Conservation (phyloP, 35 echinoderm and acorn worm species). For the Ophiothrix spiculata region DNA sequence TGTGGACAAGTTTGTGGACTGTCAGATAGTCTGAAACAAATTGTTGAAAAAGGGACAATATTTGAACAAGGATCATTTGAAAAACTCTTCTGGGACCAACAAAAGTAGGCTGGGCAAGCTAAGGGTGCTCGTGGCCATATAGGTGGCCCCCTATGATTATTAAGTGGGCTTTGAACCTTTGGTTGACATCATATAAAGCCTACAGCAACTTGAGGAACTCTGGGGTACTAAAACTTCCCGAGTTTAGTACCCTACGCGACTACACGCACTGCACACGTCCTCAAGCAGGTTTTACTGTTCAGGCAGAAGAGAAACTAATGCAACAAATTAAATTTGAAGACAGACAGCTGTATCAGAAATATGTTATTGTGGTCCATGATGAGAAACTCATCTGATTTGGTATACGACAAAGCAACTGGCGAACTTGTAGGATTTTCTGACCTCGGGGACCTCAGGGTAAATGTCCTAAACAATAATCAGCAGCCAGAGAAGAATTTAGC, state of each 20-base stretch:
- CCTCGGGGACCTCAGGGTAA: too few relatives aligned
- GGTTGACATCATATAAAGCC: neutral
- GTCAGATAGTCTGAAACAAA: too few relatives aligned
- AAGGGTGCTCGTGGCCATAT: neutral
- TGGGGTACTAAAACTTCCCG: neutral
- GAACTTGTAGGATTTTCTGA: neutral
- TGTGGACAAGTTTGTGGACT: too few relatives aligned
- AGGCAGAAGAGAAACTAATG: neutral
- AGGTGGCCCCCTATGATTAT: neutral
- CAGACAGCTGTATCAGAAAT: too few relatives aligned
- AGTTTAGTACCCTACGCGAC: neutral
- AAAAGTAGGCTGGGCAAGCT: neutral
- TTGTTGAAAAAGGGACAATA: too few relatives aligned
- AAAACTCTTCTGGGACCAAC: neutral
- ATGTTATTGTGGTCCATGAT: neutral
- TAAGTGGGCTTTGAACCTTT: neutral
- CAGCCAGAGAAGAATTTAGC: too few relatives aligned
- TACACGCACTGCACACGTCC: neutral
- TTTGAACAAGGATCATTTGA: too few relatives aligned
- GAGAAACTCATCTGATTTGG: neutral
- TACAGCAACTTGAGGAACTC: neutral
- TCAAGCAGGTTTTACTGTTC: neutral
- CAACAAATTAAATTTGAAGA: too few relatives aligned
- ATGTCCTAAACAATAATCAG: too few relatives aligned
- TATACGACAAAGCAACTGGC: neutral